Percentiles rank a stretch among this genome's conserved stretches.
Conservation (phyloP, 2,888 invertebrate species). For the Cyrtodaria siliqua region DNA sequence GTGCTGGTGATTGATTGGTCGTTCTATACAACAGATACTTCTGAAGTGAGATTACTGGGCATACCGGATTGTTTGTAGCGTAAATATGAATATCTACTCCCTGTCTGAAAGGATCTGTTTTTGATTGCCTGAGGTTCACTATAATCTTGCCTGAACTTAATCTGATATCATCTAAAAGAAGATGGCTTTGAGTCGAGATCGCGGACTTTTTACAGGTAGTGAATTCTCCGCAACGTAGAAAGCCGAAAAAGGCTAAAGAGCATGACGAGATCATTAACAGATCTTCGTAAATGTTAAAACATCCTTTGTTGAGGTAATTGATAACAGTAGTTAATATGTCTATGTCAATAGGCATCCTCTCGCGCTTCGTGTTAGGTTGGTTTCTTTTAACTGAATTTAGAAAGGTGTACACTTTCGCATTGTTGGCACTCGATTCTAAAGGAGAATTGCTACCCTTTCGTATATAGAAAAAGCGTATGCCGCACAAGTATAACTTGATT, state of each 20-base stretch:
- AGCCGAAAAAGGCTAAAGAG: background rate
- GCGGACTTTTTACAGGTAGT: too few relatives aligned
- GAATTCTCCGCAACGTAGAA: background rate
- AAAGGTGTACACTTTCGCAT: background rate
- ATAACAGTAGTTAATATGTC: too few relatives aligned
- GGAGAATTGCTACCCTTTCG: background rate
- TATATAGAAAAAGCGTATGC: too few relatives aligned
- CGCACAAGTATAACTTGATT: too few relatives aligned
- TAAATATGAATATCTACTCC: background rate
- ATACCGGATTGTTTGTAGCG: background rate
- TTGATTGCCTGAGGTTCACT: background rate
- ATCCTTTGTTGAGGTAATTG: too few relatives aligned
- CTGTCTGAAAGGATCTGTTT: background rate
- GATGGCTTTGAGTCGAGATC: too few relatives aligned
- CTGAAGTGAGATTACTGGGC: too few relatives aligned
- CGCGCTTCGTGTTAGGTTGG: background rate
- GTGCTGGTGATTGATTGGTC: too few relatives aligned
- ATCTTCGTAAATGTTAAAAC: background rate
- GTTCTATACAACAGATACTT: too few relatives aligned
- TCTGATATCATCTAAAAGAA: too few relatives aligned
- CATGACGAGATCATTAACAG: background rate
- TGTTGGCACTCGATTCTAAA: background rate
- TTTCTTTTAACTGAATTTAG: conserved; percentile 1
- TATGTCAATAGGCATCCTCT: background rate
- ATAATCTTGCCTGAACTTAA: too few relatives aligned